Percentiles rank a stretch among this genome's conserved stretches.
Conservation (phyloP, 1,140 invertebrate genomes). For the Lepidurus apus region DNA sequence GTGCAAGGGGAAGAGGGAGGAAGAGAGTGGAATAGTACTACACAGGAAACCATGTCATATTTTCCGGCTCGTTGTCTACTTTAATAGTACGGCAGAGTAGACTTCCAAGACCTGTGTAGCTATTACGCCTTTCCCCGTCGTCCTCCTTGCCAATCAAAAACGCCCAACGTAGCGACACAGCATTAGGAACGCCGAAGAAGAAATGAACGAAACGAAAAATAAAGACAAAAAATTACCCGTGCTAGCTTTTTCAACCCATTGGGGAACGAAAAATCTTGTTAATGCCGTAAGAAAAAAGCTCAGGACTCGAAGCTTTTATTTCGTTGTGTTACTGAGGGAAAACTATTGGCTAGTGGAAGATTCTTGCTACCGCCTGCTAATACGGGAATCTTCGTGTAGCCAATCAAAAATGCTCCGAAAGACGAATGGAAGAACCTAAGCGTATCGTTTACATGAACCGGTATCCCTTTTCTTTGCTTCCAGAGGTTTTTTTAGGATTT, state of each 20-base stretch:
- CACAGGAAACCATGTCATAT: slow-evolving; percentile 4
- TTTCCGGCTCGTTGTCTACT: slow-evolving; percentile 14
- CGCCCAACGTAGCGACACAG: not conserved
- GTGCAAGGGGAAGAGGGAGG: not conserved
- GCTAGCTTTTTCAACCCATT: too few species aligned
- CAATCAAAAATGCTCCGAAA: not conserved
- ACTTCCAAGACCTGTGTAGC: not conserved
- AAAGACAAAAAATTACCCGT: not conserved
- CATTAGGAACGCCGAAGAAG: not conserved
- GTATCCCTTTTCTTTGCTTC: not conserved
- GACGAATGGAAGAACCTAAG: not conserved
- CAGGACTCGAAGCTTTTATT: not conserved
- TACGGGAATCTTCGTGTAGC: not conserved
- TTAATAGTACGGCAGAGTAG: slow-evolving; percentile 10
- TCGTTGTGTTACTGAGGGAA: not conserved
- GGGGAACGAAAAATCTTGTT: not conserved
- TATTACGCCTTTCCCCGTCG: not conserved
- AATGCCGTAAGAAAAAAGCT: not conserved
- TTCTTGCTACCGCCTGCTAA: not conserved
- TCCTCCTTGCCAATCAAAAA: not conserved
- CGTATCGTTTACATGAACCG: not conserved
- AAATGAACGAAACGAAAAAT: not conserved
- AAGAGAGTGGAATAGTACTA: not conserved
- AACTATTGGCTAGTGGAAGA: too few species aligned
- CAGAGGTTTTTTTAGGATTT: not conserved